Conservation (phyloP, 2,888 invertebrate species). For the Marronus borbonicus region DNA sequence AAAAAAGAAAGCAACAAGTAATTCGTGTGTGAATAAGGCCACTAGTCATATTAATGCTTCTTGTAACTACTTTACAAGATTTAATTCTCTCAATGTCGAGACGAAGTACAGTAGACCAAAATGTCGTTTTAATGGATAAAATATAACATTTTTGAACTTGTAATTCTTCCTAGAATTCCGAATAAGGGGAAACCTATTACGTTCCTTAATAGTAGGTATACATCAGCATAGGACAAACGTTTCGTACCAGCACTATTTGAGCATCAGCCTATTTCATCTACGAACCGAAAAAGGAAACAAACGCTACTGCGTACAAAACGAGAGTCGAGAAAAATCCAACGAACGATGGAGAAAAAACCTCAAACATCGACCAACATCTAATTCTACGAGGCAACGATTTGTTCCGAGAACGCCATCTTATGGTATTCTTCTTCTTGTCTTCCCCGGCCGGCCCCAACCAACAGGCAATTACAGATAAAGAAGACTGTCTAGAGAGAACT, state of each 20-base stretch:
- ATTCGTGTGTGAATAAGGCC: too few relatives aligned
- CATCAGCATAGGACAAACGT: background rate
- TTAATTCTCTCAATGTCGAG: too few relatives aligned
- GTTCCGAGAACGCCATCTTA: conserved; percentile 31
- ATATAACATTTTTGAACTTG: background rate
- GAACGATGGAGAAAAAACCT: background rate
- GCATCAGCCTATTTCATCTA: conserved; percentile 3
- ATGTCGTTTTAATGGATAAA: too few relatives aligned
- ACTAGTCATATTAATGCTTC: too few relatives aligned
- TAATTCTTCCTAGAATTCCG: background rate
- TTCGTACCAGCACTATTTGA: background rate
- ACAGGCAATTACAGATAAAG: conserved; percentile 7
- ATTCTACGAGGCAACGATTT: conserved; percentile 32
- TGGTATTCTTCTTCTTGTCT: conserved; percentile 2
- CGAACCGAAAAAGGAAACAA: conserved; percentile 1
- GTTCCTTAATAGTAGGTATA: background rate
- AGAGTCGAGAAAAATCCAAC: background rate
- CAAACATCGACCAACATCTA: conserved; percentile 19
- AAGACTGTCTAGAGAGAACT: background rate
- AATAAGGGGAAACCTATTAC: background rate
- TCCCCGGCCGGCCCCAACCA: background rate
- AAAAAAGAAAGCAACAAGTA: too few relatives aligned
- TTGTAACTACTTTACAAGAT: too few relatives aligned
- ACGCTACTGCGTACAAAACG: background rate
- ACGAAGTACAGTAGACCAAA: too few relatives aligned